Evolutionary conservation across 2,113 vertebrate species (phyloP).

Genomic region (Agapornis roseicollis): DNA sequence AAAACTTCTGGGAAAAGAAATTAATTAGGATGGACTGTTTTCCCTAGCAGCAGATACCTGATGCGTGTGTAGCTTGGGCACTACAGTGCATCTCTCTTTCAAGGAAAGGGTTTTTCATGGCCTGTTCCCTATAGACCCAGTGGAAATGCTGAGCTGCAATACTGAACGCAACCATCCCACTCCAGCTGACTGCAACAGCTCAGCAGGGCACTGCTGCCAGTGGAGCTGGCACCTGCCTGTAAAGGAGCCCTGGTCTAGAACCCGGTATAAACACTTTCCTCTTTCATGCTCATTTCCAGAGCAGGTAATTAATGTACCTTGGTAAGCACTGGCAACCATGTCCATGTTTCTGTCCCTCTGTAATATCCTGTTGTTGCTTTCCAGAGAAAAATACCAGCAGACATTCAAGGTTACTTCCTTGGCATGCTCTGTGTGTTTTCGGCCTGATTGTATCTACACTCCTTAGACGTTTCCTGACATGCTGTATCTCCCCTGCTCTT

Average conservation of each 20-base stretch:
- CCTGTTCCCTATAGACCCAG: neutral
- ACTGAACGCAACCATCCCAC: fast-evolving
- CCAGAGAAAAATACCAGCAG: conserved; percentile 57
- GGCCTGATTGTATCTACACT: conserved; percentile 18
- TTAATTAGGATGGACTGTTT: neutral
- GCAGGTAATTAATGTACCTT: conserved; percentile 37
- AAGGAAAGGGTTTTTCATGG: neutral
- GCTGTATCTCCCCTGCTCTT: conserved; percentile 14
- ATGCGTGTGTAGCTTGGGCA: fast-evolving
- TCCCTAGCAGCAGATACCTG: neutral
- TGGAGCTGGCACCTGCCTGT: neutral
- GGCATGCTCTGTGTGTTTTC: conserved; percentile 37
- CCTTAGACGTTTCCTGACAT: conserved; percentile 14
- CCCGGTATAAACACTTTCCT: neutral
- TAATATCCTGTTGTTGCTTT: conserved; percentile 64
- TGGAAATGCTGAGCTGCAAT: neutral
- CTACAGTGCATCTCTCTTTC: neutral
- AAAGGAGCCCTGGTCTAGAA: neutral
- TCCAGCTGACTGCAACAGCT: neutral
- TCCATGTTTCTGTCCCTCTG: conserved; percentile 17
- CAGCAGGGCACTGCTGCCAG: neutral
- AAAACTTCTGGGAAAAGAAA: neutral
- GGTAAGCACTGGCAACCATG: conserved; percentile 7
- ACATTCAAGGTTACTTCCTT: conserved; percentile 63
- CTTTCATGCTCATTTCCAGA: neutral